phyloP scores from a whole-genome alignment of 2,888 invertebrate species.

The Ophioninae sp. region DNA sequence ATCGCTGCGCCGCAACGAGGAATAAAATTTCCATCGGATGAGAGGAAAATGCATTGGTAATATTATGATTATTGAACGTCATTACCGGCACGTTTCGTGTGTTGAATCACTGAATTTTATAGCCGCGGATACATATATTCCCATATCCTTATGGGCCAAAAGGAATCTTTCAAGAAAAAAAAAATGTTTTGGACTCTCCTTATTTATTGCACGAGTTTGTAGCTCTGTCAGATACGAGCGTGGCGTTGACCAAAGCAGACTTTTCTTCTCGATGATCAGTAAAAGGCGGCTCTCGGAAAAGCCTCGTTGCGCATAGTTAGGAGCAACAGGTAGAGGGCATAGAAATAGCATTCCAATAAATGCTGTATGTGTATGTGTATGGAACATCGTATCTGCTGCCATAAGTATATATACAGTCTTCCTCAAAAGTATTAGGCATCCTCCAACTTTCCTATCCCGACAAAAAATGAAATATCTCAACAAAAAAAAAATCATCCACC shows the following conservation, averaged over 20 bases:
- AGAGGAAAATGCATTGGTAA: neutral
- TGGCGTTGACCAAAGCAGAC: neutral
- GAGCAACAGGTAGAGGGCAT: neutral
- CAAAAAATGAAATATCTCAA: too few relatives aligned
- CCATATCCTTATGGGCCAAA: neutral
- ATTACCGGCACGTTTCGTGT: neutral
- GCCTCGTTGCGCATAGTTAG: neutral
- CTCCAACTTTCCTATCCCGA: too few relatives aligned
- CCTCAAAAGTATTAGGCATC: too few relatives aligned
- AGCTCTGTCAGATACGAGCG: neutral
- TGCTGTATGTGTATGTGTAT: too few relatives aligned
- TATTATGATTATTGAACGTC: neutral
- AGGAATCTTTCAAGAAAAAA: neutral
- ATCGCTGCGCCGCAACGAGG: neutral
- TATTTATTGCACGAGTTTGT: slow-evolving; percentile 15
- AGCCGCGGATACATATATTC: neutral
- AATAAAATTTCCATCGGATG: neutral
- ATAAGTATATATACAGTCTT: neutral
- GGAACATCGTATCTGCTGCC: too few relatives aligned
- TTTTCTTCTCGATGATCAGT: neutral
- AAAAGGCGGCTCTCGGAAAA: neutral
- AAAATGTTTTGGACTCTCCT: neutral
- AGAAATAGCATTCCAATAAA: neutral
- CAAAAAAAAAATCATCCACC: too few relatives aligned
- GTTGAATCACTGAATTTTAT: neutral